Evolutionary conservation across 2,888 invertebrate genomes (phyloP), one percentile per base, ranked within the genome.

Genomic region (Tribolium freemani): DNA sequence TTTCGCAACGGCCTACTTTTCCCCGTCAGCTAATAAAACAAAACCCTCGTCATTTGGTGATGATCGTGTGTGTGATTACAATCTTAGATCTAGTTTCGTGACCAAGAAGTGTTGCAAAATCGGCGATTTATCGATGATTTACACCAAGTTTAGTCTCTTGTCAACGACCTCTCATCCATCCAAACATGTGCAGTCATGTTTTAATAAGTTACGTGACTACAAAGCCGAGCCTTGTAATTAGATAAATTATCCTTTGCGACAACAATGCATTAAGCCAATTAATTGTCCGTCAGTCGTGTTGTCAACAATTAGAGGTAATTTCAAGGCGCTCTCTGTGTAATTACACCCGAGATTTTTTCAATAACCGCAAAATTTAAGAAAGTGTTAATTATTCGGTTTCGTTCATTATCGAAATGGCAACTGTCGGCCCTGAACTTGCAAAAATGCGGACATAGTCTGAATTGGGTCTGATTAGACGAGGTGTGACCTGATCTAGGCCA

Each of bases 291-390:
- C 8, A 13, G 10, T 20, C 58, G 38, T 45, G 20, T 38, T 58
- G 53, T 53, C 21, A 21, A 21, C 53, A 21, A 53, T 53, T 38
- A 38, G 11, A 8, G n/a, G 4, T 56, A 31, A 56, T 56, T 56
- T 56, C 56, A 56, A 56, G 56, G 56, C 38, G 31, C 56, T 56
- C 31, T 30, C 26, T n/a, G 16, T 26, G 8, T 38, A 31, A 56
- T 56, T 30, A 56, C 31, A 11, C 31, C 8, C 8, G 8, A 13
- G 9, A 20, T 20, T 45, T 45, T 56, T 58, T 38, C 5, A 5
- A 20, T 20, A 58, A 58, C 44, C 38, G 44, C 11, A 16, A 58
- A 58, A 58, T 58, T 44, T 38, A 58, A 58, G 58, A 58, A 58
- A 58, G 58, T 58, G 58, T 45, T 58, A 58, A 58, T 46, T 45